Conservation (phyloP, 2,888 invertebrate genomes). For the Neoitamus cyanurus region DNA sequence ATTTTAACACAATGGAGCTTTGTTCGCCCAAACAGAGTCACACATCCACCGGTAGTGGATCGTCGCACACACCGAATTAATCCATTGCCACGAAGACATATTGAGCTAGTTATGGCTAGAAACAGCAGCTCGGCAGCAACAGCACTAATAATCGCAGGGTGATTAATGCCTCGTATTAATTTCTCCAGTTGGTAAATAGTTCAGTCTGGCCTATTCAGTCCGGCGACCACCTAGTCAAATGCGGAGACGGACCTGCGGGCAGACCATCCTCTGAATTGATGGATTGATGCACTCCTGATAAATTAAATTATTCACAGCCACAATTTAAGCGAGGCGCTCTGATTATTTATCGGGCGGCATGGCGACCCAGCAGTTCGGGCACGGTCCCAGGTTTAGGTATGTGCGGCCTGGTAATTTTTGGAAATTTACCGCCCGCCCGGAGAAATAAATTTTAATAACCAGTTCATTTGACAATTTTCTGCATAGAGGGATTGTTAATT, state of each 20-base stretch:
- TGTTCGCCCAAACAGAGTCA: constrained; percentile 37
- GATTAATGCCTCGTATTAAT: constrained; percentile 52
- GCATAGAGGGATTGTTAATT: neutral
- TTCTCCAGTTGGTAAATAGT: constrained; percentile 49
- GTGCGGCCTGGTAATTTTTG: neutral
- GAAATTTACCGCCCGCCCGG: neutral
- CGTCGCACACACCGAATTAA: constrained; percentile 47
- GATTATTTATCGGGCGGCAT: constrained; percentile 8
- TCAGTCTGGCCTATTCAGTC: constrained; percentile 39
- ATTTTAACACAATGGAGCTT: constrained; percentile 46
- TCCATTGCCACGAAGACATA: constrained; percentile 51
- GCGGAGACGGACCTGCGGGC: neutral
- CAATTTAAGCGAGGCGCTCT: neutral
- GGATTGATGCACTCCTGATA: constrained; percentile 35
- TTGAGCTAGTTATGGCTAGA: constrained; percentile 46
- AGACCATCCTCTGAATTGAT: constrained; percentile 21
- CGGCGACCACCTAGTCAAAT: neutral
- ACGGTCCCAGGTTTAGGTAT: neutral
- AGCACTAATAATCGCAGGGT: constrained; percentile 51
- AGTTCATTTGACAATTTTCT: constrained; percentile 3
- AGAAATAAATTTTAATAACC: constrained; percentile 27
- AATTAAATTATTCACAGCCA: constrained; percentile 17
- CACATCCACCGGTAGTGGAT: constrained; percentile 3
- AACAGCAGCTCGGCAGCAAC: constrained; percentile 39
- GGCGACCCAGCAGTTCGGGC: neutral